phyloP scores from a whole-genome alignment of 2,113 vertebrate genomes.

The Heloderma charlesbogerti region DNA sequence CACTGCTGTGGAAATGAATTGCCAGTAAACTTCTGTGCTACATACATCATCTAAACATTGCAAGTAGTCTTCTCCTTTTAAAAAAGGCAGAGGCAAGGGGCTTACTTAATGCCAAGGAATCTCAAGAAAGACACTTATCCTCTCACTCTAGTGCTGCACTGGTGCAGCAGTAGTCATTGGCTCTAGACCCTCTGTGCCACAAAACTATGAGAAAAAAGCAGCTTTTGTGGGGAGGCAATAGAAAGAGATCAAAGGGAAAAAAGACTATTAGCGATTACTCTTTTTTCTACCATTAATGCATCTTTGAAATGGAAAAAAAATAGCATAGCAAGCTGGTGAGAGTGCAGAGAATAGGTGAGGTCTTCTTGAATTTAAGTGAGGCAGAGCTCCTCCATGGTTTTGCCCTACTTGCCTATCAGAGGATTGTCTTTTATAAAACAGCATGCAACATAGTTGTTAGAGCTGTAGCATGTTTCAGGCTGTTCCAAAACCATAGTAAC shows the following conservation, averaged over 20 bases:
- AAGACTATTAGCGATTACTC: not conserved
- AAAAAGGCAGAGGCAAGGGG: not conserved
- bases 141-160: not conserved
- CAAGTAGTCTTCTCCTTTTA: not conserved
- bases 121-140: not conserved
- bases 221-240: not conserved
- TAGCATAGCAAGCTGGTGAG: not conserved
- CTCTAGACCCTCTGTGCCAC: not conserved
- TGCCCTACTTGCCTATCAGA: not conserved
- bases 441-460: not conserved
- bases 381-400: not conserved
- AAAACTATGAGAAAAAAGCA: not conserved
- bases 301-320: not conserved
- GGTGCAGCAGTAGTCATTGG: not conserved
- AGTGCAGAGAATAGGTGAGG: not conserved
- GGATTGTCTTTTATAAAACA: not conserved
- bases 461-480: not conserved
- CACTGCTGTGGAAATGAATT: not conserved
- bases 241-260: not conserved
- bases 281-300: not conserved
- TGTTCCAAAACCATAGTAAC: not conserved
- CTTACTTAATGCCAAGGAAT: not conserved
- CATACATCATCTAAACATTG: not conserved
- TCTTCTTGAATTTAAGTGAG: not conserved
- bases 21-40: not conserved